phyloP scores from a whole-genome alignment of 2,113 vertebrate genomes.

The Kryptolebias marmoratus region DNA sequence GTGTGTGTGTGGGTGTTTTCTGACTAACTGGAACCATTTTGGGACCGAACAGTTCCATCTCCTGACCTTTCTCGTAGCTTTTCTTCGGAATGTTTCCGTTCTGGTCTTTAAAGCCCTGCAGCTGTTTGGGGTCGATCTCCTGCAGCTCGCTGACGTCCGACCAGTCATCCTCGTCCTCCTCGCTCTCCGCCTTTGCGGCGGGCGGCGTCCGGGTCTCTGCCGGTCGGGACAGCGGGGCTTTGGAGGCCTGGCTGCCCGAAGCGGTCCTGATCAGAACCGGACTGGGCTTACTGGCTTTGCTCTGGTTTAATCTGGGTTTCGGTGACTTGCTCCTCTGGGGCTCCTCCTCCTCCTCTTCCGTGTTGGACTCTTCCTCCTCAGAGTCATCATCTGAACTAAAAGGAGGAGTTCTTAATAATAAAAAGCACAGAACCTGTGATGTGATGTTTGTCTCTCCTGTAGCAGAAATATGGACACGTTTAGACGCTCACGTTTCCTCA shows the following conservation, averaged over 20 bases:
- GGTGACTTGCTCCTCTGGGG: constrained; percentile 55
- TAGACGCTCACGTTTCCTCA: constrained; percentile 17
- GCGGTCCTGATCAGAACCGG: constrained; percentile 33
- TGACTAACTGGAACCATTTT: too few species aligned
- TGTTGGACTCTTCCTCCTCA: constrained; percentile 77
- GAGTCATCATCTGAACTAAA: constrained; percentile 90
- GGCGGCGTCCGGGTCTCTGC: constrained; percentile 47
- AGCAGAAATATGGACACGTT: too few species aligned
- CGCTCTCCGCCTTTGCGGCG: constrained; percentile 65
- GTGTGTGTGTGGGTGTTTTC: too few species aligned
- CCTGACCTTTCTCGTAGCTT: constrained; percentile 54
- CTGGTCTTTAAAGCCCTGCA: constrained; percentile 66
- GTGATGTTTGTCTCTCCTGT: too few species aligned
- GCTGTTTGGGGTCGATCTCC: constrained; percentile 65
- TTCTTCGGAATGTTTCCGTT: constrained; percentile 74
- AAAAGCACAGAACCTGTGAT: too few species aligned
- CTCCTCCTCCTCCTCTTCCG: constrained; percentile 71
- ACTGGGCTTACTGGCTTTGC: constrained; percentile 21
- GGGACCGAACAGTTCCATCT: neutral
- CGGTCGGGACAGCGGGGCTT: constrained; percentile 19
- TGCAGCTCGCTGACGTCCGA: constrained; percentile 79
- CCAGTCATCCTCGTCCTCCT: constrained; percentile 67
- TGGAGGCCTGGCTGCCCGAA: constrained; percentile 9
- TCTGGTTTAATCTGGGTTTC: constrained; percentile 20
- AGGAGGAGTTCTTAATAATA: constrained; percentile 81